Percentiles rank a stretch among this genome's conserved stretches.
Evolutionary conservation across 1,140 invertebrate genomes (phyloP).

Genomic region (Bombus breviceps): DNA sequence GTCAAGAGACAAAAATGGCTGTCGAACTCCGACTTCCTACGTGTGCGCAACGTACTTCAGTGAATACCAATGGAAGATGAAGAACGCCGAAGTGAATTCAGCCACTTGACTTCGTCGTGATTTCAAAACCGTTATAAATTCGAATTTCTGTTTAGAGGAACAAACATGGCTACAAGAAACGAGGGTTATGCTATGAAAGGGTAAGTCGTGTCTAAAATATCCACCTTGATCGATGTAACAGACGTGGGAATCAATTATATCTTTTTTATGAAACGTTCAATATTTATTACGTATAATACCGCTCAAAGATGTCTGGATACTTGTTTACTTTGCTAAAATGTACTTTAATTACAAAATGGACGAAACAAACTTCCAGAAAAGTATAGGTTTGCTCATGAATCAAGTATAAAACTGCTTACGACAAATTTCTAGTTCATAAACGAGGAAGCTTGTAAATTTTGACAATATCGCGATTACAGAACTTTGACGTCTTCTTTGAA

Average conservation of each 20-base stretch:
- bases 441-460: background rate
- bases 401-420: no score
- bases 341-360: no score
- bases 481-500: background rate
- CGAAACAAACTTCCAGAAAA: no score
- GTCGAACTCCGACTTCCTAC: background rate
- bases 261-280: no score
- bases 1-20: background rate
- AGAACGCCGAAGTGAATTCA: slow-evolving; percentile 19
- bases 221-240: no score
- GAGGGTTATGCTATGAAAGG: background rate
- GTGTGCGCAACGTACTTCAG: background rate
- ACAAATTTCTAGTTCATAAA: background rate
- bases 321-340: no score
- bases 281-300: no score
- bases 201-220: background rate
- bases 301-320: no score
- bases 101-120: slow-evolving; percentile 14
- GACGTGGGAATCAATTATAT: no score
- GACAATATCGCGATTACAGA: background rate
- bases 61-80: slow-evolving; percentile 39
- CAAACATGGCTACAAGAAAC: background rate
- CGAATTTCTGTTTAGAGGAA: background rate
- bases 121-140: slow-evolving; percentile 13
- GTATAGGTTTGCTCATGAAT: no score